These are phyloP conservation scores for Tetramorium parvispinum DNA, from an alignment of 1,140 invertebrate species.

Conservation along the genomic window DNA sequence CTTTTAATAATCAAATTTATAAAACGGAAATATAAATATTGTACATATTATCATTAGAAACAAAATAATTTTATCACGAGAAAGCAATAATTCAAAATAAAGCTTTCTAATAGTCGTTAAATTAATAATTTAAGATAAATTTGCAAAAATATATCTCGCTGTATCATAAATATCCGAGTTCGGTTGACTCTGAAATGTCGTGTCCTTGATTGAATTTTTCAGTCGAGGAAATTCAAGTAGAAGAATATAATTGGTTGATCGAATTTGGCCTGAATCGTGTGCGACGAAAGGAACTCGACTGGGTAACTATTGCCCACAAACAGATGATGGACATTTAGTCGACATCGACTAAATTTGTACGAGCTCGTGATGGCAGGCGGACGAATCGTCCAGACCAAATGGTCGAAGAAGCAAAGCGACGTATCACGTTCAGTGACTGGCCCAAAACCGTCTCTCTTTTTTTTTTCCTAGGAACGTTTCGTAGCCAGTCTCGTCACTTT, in stretches of 20 bases:
- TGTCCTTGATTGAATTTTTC: slow-evolving; percentile 34
- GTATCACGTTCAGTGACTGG: background rate
- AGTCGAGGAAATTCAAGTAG: slow-evolving; percentile 42
- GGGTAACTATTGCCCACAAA: background rate
- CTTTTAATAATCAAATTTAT: background rate
- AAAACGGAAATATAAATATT: background rate
- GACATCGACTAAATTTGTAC: slow-evolving; percentile 15
- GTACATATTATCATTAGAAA: background rate
- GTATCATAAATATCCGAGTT: slow-evolving; percentile 17
- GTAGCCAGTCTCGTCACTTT: background rate
- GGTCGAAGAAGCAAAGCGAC: slow-evolving; percentile 7
- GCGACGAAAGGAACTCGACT: background rate
- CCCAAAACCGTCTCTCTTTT: background rate
- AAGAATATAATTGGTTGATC: slow-evolving; percentile 58
- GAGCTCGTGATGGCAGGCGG: background rate
- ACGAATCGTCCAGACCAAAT: background rate
- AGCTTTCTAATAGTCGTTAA: background rate
- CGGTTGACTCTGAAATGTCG: slow-evolving; percentile 19
- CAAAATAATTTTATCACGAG: background rate
- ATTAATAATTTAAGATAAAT: slow-evolving; percentile 6
- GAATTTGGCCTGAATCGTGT: slow-evolving; percentile 18
- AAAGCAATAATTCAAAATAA: background rate
- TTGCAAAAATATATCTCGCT: slow-evolving; percentile 14
- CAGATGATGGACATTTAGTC: background rate
- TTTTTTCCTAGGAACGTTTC: slow-evolving; percentile 11